These are phyloP conservation scores for Epizoanthus rinbou DNA, from an alignment of 92 coral and sea anemone species.

Conservation along the genomic window DNA sequence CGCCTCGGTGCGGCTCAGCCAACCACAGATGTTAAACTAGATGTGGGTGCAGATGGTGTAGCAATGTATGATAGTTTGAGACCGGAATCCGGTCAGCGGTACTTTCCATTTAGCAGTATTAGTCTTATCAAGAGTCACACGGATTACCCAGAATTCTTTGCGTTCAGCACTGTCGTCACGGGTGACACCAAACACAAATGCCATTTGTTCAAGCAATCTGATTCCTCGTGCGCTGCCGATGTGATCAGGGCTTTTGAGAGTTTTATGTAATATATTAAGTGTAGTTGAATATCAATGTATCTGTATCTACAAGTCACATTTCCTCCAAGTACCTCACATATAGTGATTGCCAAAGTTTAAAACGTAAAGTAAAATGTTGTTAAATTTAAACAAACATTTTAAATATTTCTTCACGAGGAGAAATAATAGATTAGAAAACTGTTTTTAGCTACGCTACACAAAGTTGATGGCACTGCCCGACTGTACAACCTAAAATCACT, in stretches of 20 bases:
- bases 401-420: too few relatives aligned
- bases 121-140: constrained; percentile 77
- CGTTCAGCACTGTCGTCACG: constrained; percentile 87
- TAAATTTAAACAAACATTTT: too few relatives aligned
- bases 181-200: constrained; percentile 99
- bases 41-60: constrained; percentile 77
- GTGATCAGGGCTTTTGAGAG: constrained; percentile 65
- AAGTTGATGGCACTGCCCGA: too few relatives aligned
- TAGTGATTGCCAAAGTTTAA: too few relatives aligned
- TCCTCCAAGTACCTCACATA: too few relatives aligned
- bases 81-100: constrained; percentile 68
- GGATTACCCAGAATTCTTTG: constrained; percentile 92
- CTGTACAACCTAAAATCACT: too few relatives aligned
- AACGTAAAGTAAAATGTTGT: too few relatives aligned
- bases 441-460: too few relatives aligned
- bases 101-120: constrained; percentile 74
- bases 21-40: constrained; percentile 67
- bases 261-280: constrained; percentile 36
- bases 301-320: too few relatives aligned
- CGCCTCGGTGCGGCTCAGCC: constrained; percentile 62
- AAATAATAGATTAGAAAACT: too few relatives aligned
- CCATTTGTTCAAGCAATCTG: constrained; percentile 81
- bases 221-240: constrained; percentile 55
- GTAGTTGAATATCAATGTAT: too few relatives aligned
- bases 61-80: constrained; percentile 67